Evolutionary conservation across 2,797 vertebrate genomes (phyloP), one percentile per base, ranked within the genome.

Genomic region (Acipenser ruthenus): DNA sequence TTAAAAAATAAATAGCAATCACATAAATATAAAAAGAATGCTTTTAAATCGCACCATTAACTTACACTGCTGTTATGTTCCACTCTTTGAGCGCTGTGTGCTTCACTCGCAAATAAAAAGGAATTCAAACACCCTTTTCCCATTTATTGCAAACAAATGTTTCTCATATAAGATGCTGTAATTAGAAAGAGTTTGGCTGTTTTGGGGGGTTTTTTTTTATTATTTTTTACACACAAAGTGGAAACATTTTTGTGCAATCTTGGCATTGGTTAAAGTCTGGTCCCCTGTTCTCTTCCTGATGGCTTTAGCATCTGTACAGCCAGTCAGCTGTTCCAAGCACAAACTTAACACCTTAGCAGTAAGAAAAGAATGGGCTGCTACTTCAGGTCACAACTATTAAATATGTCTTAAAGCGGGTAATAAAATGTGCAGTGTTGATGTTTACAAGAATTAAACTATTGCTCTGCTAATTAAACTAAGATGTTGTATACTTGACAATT

Each of bases 41-140:
- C 56, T 60, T 49, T 53, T 69, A 76, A 6, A 67, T 71, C 71
- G 61, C 74, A 71, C 37, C 37, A 75, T 75, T 67, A 6, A 48
- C 70, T 72, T 64, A 13, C 72, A 72, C 78, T 80, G 65, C 85
- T 84, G 83, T 70, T 85, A 77, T 78, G 78, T 80, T 80, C 78
- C 83, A 84, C 78, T 81, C 78, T 70, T 69, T 65, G 60, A 64
- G 66, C 62, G 23, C 49, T 60, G 53, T 6, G 15, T n/a, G 15
- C 11, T n/a, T 11, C 55, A 11, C 12, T 58, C 55, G 12, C 55
- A 58, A 58, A 58, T 37, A 37, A 37, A 37, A 37, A 58, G 55
- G 55, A 58, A 58, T 58, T 58, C 15, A 58, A 58, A 13, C 12
- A 11, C 6, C 11, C 12, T 58, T 58, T 58, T 58, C 10, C 15